Base-by-base conservation (phyloP, 92 coral and sea anemone genomes). In the Porites cylindrica region DNA sequence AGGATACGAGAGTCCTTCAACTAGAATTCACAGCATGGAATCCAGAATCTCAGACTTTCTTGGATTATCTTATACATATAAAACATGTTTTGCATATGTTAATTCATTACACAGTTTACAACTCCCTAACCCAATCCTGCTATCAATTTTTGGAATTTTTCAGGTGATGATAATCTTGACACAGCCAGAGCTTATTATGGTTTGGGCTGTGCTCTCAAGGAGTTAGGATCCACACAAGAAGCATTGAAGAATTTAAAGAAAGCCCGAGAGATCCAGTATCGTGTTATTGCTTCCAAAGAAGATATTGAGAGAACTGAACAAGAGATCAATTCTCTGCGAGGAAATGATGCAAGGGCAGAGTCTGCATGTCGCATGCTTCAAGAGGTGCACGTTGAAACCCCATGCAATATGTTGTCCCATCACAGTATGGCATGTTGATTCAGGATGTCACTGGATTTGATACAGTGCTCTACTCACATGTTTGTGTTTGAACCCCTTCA, bases 111-210 rank as follows among this genome's bases (percentile, higher is more conserved):
- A 38, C 0, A 38, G 0, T 0, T 14, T 56, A 56, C 61, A 56
- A 56, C 4, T 9, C 13, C 4, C 61, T 56, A 10, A 56, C 16
- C 14, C 61, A 56, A 56, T 56, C 13, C 61, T 8, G 7, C 47
- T 4, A 3, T 38, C 6, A 29, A 29, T 38, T 38, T 38, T 38
- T 38, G 0, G 13, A 24, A 1, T 23, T 24, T 73, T 43, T 54
- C 60, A 79, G 93, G 90, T 20, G 88, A 82, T 10, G 81, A 93
- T 52, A 96, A 95, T 64, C 82, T 80, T 70, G 98, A 95, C 66
- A 95, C 96, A 0, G 98, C 96, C 52, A 90, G 96, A 73, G 96
- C 94, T 6, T 82, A 51, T 17, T 93, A 77, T 75, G 91, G 96
- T 60, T 79, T 95, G 75, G 96, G 93, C 8, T 78, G 91, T 70